Evolutionary conservation across 2,797 vertebrate species (phyloP).

Genomic region (Hipposideros larvatus): DNA sequence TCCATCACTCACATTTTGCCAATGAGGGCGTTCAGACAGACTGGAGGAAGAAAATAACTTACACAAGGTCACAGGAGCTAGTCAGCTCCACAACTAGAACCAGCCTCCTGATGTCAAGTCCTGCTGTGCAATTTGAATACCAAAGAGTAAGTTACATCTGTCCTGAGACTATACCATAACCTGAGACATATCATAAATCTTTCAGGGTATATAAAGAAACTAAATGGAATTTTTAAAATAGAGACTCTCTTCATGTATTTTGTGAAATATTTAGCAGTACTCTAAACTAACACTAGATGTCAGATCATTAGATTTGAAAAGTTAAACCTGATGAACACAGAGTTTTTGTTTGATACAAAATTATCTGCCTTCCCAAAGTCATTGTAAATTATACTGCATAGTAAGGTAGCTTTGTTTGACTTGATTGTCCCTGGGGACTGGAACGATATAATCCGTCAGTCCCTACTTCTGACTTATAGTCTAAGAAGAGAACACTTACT

Average conservation of each 20-base stretch:
- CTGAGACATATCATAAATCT: neutral
- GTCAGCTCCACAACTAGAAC: neutral
- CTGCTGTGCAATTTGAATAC: neutral
- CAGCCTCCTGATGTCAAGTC: neutral
- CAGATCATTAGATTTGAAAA: conserved; percentile 69
- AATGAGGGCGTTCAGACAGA: neutral
- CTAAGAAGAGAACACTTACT: conserved; percentile 40
- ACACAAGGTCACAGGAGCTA: neutral
- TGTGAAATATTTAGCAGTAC: conserved; percentile 69
- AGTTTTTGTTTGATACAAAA: conserved; percentile 23
- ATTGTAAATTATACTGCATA: neutral
- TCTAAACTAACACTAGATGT: conserved; percentile 84
- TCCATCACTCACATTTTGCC: neutral
- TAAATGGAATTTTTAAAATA: neutral
- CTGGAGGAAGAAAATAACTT: neutral
- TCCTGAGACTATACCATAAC: neutral
- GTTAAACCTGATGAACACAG: neutral
- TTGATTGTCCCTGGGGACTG: neutral
- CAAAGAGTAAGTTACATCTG: neutral
- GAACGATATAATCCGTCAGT: neutral
- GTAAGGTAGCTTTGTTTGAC: neutral
- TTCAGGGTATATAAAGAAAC: conserved; percentile 2
- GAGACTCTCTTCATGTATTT: neutral
- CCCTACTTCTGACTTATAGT: neutral
- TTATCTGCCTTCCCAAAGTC: neutral